phyloP scores from a whole-genome alignment of 2,797 vertebrate genomes.

The Gobio occitaniae region DNA sequence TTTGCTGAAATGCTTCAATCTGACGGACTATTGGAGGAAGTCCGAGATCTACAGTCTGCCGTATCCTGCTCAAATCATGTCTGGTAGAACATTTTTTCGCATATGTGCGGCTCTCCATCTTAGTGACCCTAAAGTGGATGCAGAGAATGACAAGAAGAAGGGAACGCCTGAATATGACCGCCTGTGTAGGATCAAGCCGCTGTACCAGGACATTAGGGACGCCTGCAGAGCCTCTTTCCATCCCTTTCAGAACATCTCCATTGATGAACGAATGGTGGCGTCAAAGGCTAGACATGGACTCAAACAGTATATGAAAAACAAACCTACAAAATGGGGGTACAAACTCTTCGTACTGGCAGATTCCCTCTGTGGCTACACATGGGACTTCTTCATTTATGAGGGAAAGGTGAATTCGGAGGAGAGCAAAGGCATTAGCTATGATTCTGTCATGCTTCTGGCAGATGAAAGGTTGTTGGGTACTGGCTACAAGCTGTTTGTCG shows the following conservation, averaged over 20 bases:
- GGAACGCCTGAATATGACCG: constrained; percentile 30
- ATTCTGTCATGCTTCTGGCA: constrained; percentile 69
- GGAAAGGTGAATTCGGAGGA: constrained; percentile 49
- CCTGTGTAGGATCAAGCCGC: constrained; percentile 39
- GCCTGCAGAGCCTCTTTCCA: constrained; percentile 39
- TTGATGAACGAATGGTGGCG: constrained; percentile 75
- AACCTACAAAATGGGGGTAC: constrained; percentile 73
- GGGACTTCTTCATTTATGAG: constrained; percentile 71
- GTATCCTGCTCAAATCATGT: background rate
- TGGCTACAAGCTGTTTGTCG: constrained; percentile 74
- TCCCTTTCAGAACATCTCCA: constrained; percentile 65
- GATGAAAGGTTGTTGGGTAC: constrained; percentile 66
- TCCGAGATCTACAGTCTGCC: constrained; percentile 4
- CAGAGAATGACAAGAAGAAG: constrained; percentile 7
- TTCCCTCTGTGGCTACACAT: constrained; percentile 68
- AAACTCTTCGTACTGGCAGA: constrained; percentile 75
- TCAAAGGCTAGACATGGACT: constrained; percentile 66
- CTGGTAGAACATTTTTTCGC: background rate
- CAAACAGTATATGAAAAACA: constrained; percentile 72
- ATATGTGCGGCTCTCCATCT: background rate
- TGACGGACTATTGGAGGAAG: constrained; percentile 20
- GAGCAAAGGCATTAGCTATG: constrained; percentile 66
- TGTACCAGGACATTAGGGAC: constrained; percentile 19
- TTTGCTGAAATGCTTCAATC: constrained; percentile 7
- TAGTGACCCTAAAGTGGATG: constrained; percentile 27